Evolutionary conservation across 2,113 vertebrate genomes (phyloP).

Genomic region (Entosphenus tridentatus): DNA sequence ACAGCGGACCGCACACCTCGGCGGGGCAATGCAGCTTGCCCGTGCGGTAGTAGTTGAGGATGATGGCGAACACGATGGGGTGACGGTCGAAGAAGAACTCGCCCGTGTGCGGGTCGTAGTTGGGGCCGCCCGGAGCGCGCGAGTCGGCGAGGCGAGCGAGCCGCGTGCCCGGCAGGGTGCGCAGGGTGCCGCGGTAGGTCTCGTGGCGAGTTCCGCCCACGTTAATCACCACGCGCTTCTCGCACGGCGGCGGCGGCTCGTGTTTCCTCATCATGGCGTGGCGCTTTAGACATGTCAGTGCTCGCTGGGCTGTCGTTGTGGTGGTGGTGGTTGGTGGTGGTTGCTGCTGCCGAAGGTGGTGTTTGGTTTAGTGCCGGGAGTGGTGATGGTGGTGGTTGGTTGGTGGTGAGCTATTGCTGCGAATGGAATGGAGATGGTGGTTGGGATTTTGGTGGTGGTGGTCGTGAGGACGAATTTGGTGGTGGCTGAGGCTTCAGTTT

Average conservation of each 20-base stretch:
- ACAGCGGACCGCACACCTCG: slow-evolving; percentile 79
- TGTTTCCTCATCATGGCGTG: no score
- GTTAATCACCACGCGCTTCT: slow-evolving; percentile 80
- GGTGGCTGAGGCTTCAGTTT: no score
- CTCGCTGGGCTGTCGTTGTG: no score
- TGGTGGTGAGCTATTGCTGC: no score
- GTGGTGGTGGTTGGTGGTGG: no score
- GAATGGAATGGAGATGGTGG: no score
- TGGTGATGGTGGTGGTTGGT: no score
- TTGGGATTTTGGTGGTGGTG: no score
- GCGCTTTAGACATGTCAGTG: no score
- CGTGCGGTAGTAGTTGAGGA: slow-evolving; percentile 88
- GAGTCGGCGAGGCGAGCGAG: slow-evolving; percentile 71
- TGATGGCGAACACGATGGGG: slow-evolving; percentile 82
- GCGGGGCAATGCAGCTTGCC: slow-evolving; percentile 96
- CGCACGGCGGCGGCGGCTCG: slow-evolving; percentile 10
- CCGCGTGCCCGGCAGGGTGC: slow-evolving; percentile 71
- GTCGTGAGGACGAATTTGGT: no score
- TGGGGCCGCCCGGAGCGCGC: slow-evolving; percentile 35
- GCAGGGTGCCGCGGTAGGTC: slow-evolving; percentile 80
- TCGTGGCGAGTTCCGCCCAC: slow-evolving; percentile 88
- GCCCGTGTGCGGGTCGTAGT: slow-evolving; percentile 30
- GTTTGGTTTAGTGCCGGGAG: no score
- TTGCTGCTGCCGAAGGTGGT: no score
- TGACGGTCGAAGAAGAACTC: slow-evolving; percentile 92